Evolutionary conservation across 2,888 invertebrate genomes (phyloP).

Genomic region (Plusia festucae): DNA sequence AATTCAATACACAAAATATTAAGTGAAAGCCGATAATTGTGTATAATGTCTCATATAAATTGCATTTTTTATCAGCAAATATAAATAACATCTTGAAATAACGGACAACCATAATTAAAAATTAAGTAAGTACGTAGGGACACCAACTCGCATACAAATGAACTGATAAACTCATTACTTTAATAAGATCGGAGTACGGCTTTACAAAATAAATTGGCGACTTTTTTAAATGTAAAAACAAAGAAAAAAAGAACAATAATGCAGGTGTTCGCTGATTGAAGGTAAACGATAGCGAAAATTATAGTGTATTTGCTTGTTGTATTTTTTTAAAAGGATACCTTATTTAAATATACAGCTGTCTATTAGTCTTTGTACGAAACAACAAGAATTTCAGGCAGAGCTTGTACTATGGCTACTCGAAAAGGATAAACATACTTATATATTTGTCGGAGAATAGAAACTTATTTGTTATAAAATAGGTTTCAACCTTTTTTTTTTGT

Average conservation of each 20-base stretch:
- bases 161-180: conserved; percentile 54
- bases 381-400: too few species aligned
- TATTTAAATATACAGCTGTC: too few species aligned
- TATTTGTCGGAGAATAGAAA: too few species aligned
- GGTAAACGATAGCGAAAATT: conserved; percentile 9
- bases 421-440: too few species aligned
- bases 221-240: conserved; percentile 34
- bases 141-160: conserved; percentile 54
- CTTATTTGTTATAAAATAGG: too few species aligned
- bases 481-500: too few species aligned
- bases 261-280: conserved; percentile 10
- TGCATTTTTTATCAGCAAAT: conserved; percentile 35
- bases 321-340: too few species aligned
- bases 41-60: conserved; percentile 21
- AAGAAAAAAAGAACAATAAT: conserved; percentile 14
- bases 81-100: conserved; percentile 38
- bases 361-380: too few species aligned
- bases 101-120: conserved; percentile 54
- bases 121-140: conserved; percentile 25
- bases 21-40: conserved; percentile 21
- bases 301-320: background rate
- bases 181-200: conserved; percentile 27
- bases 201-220: conserved; percentile 42
- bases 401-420: too few species aligned
- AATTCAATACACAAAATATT: conserved; percentile 20